Conservation (phyloP, 2,113 vertebrate genomes). For the Alaudala cheleensis region DNA sequence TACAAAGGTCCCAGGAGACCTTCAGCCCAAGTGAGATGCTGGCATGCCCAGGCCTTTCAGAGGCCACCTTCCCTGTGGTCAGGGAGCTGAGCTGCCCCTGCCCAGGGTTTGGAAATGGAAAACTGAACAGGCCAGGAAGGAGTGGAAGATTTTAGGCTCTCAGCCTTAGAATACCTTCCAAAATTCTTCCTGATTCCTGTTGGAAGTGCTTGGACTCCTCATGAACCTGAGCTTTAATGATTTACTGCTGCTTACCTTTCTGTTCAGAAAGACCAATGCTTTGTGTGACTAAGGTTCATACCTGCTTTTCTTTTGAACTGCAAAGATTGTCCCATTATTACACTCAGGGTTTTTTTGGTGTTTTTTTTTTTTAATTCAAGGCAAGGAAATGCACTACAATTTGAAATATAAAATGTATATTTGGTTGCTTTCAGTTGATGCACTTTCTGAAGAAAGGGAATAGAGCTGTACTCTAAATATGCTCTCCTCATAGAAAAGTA, state of each 20-base stretch:
- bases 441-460: not conserved
- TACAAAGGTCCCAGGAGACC: not conserved
- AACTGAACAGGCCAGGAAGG: not conserved
- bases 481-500: not conserved
- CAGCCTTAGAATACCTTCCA: not conserved
- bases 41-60: fast-evolving
- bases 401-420: not conserved
- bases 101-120: not conserved
- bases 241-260: not conserved
- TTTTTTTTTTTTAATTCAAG: not conserved
- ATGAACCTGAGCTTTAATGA: not conserved
- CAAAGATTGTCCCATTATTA: not conserved
- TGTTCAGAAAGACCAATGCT: not conserved
- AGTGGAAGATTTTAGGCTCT: not conserved
- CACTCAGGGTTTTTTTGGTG: not conserved
- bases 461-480: not conserved
- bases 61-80: fast-evolving
- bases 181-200: not conserved
- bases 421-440: not conserved
- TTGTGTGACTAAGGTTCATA: not conserved
- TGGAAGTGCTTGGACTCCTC: not conserved
- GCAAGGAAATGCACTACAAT: not conserved
- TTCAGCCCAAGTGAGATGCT: not conserved
- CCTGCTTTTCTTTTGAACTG: not conserved
- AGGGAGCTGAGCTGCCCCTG: not conserved